A percentile compares a stretch with the other conserved stretches of the same genome.
These are phyloP conservation scores for Heterohyrax brucei DNA, from an alignment of 2,797 vertebrate genomes.

Conservation along the genomic window DNA sequence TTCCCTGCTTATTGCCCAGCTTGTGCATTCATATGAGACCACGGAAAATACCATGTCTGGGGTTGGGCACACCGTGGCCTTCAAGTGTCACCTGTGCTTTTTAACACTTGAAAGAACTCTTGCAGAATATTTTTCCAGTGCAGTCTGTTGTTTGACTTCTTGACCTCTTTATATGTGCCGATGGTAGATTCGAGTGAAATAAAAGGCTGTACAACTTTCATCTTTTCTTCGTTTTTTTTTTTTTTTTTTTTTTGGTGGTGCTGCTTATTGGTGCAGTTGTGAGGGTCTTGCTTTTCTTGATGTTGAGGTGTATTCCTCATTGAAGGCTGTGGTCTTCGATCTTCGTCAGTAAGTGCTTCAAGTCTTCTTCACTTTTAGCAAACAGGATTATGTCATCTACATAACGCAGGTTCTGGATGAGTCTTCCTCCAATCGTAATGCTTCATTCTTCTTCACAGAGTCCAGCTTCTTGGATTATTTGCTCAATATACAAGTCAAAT, in stretches of 20 bases:
- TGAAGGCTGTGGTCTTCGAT: neutral
- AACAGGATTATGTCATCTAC: neutral
- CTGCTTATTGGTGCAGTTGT: neutral
- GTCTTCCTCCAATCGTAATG: neutral
- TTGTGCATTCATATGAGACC: neutral
- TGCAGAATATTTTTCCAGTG: neutral
- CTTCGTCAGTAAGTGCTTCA: neutral
- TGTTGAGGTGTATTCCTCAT: neutral
- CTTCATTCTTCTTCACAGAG: neutral
- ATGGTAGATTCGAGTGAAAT: neutral
- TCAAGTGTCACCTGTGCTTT: neutral
- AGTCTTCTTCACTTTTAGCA: neutral
- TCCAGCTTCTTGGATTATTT: neutral
- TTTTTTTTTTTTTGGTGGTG: neutral
- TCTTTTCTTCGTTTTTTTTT: neutral
- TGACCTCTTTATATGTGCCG: neutral
- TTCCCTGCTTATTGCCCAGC: neutral
- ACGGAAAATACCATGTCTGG: neutral
- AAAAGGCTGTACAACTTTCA: neutral
- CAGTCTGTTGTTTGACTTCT: neutral
- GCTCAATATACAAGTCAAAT: neutral
- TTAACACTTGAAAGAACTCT: neutral
- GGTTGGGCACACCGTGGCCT: neutral
- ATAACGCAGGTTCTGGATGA: neutral
- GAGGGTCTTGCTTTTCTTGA: neutral